These are phyloP conservation scores for Phodopus roborovskii DNA, from an alignment of 2,113 vertebrate species.

Conservation along the genomic window DNA sequence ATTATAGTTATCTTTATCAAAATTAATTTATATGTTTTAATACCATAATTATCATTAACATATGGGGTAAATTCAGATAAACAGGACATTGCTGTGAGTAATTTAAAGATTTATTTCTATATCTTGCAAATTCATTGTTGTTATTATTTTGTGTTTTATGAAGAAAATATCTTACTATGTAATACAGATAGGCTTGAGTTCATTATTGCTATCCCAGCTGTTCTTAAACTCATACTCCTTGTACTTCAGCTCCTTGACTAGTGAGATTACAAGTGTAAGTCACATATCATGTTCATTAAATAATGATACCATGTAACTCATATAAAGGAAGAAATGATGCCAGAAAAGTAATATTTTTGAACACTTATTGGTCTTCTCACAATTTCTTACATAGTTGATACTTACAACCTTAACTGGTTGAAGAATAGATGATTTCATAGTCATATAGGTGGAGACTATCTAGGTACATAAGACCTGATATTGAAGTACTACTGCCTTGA, in stretches of 20 bases:
- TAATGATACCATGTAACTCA: background rate
- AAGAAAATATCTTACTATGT: background rate
- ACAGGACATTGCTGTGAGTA: background rate
- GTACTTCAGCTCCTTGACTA: background rate
- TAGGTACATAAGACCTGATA: background rate
- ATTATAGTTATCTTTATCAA: background rate
- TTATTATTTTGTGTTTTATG: background rate
- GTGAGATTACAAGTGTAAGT: background rate
- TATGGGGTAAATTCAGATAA: background rate
- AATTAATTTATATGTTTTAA: background rate
- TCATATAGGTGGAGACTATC: background rate
- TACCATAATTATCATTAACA: background rate
- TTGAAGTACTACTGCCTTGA: background rate
- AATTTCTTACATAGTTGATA: background rate
- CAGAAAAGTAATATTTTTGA: background rate
- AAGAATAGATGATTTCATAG: background rate
- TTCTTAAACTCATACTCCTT: background rate
- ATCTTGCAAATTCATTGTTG: background rate
- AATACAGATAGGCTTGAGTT: background rate
- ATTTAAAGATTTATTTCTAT: background rate
- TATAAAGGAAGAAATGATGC: background rate
- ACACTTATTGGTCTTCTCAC: background rate
- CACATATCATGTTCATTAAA: background rate
- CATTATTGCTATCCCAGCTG: background rate
- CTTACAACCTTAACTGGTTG: conserved; percentile 29